Base-by-base conservation (phyloP, 2,797 vertebrate species). In the Pangasius krempfi region DNA sequence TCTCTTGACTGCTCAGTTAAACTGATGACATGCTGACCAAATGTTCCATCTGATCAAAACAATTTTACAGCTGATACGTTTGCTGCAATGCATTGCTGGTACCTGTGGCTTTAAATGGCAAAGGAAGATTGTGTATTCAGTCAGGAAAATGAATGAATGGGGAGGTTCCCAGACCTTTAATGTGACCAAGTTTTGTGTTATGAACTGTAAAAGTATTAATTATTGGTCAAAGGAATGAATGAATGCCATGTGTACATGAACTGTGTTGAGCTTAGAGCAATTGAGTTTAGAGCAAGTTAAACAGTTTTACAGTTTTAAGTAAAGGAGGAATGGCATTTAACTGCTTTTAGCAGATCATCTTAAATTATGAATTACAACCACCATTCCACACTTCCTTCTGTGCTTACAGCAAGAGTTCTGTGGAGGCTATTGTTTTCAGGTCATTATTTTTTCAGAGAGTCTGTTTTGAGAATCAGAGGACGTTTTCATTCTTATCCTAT, bases 181-280 rank as follows among this genome's bases (percentile, higher is more conserved):
- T 9, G 2, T 78, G 12, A 10, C 4, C 2, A 79, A 56, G 47
- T 50, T n/a, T 20, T 33, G 16, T 82, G 58, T 82, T 64, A 30
- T 22, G 22, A 4, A 68, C 47, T 80, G 44, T 68, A 37, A 80
- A 87, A 66, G 13, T 25, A 25, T 50, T 87, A 4, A 87, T 87
- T n/a, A 40, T 52, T 70, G 30, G 0, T 22, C 12, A 44, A 16
- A 18, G 14, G 16, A 70, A 70, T 13, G 37, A 40, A 58, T 9
- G 76, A 79, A 79, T 33, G 73, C 25, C n/a, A 18, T 30, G 7
- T 52, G 10, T 20, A 18, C 33, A 37, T 37, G 16, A 20, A 37
- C 33, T 70, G 14, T 37, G 68, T 40, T 72, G 37, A 22, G 8
- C 37, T 12, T 73, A 72, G 37, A 72, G 30, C 68, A 40, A 37